Base-by-base conservation (phyloP, 35 echinoderm and acorn worm genomes). In the Apostichopus parvimensis region DNA sequence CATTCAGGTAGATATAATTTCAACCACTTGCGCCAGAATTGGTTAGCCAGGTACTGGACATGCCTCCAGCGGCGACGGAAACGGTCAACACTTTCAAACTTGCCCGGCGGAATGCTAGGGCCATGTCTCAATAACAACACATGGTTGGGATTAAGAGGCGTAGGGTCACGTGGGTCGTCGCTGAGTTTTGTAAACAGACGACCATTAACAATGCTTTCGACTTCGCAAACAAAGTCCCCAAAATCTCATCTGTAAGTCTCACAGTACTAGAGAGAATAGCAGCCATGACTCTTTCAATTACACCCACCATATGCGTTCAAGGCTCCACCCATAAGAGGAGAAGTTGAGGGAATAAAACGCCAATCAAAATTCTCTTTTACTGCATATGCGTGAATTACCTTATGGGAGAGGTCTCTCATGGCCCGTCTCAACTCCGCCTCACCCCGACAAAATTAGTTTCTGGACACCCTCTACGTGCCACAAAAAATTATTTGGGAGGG, bases 381-480 rank as follows among this genome's bases (percentile, higher is more conserved):
- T 17, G 83, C 83, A 86, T 60, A 86, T 6, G 55, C 55, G 20
- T 20, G 18, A 60, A 86, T 23, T 9, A 61, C 8, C 14, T 86
- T 65, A 20, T 10, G 15, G 55, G 58, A 87, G 8, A 87, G 58
- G 28, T 61, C 15, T 13, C 65, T 87, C 18, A 61, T 65, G 21
- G 57, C 25, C 4, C 65, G 14, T 58, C 58, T 61, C 58, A 87
- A 60, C 23, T 87, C 84, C 4, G 57, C 57, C 25, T 87, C 84
- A 57, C 86, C 94, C 90, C 94, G 9, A 92, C 91, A 65, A 95
- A 89, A 59, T 95, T 95, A 8, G 56, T 57, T 45, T 93, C 54
- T 10, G 91, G 91, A 56, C 61, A 1, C 5, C 83, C 91, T 57
- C 91, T 57, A 9, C 79, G 57, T 12, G 60, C 79, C 10, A 86